phyloP scores from a whole-genome alignment of 1,140 invertebrate genomes.

The Samia ricini region DNA sequence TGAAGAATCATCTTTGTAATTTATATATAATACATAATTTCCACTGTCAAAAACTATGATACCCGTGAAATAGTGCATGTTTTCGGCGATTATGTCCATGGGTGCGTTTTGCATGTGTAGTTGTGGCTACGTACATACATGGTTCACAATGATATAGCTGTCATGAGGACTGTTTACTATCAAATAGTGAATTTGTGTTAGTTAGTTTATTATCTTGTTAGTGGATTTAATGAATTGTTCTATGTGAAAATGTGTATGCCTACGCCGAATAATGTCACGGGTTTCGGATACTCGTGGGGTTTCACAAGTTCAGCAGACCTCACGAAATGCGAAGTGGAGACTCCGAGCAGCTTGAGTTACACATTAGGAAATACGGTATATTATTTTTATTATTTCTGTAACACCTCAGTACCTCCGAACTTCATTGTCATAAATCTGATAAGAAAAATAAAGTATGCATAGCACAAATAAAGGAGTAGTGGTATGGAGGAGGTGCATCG shows the following conservation, averaged over 20 bases:
- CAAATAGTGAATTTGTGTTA: constrained; percentile 60
- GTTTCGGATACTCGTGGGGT: constrained; percentile 76
- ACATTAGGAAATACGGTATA: constrained; percentile 72
- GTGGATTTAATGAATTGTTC: constrained; percentile 30
- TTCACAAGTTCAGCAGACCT: constrained; percentile 72
- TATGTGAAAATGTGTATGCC: constrained; percentile 76
- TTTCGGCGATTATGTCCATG: constrained; percentile 52
- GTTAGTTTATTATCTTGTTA: constrained; percentile 56
- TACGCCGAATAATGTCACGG: constrained; percentile 73
- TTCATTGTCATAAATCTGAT: too few species aligned
- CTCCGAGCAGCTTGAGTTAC: constrained; percentile 73
- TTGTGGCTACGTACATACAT: constrained; percentile 69
- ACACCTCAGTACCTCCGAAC: not conserved
- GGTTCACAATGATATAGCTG: constrained; percentile 64
- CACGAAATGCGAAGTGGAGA: constrained; percentile 73
- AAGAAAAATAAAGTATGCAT: too few species aligned
- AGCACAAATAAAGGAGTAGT: too few species aligned
- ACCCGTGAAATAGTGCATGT: constrained; percentile 8
- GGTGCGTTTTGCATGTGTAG: constrained; percentile 66
- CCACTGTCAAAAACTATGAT: not conserved
- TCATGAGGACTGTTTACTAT: constrained; percentile 73
- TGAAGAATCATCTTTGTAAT: not conserved
- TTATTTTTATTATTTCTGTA: constrained; percentile 14
- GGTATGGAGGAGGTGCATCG: too few species aligned
- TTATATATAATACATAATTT: not conserved